Conservation (phyloP, 2,888 invertebrate species). For the Brenthis ino region DNA sequence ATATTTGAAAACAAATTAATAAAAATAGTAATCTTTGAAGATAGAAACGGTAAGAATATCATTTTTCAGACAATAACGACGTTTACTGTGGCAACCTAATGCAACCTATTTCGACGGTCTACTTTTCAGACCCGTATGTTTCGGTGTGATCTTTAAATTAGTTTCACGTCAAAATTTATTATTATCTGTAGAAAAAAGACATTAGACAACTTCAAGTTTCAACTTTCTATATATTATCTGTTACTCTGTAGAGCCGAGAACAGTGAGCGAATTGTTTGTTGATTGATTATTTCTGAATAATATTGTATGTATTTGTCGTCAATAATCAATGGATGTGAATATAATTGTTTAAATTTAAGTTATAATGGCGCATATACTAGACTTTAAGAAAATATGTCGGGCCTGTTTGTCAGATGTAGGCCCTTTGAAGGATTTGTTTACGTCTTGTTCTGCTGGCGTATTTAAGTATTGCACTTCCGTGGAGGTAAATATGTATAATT, state of each 20-base stretch:
- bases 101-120: no score
- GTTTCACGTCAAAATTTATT: no score
- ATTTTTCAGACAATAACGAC: no score
- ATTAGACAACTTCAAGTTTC: background rate
- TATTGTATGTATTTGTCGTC: slow-evolving; percentile 15
- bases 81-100: no score
- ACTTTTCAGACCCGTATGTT: no score
- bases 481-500: slow-evolving; percentile 54
- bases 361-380: slow-evolving; percentile 55
- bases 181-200: background rate
- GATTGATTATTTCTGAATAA: slow-evolving; percentile 4
- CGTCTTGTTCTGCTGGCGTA: slow-evolving; percentile 66
- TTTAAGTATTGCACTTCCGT: slow-evolving; percentile 76
- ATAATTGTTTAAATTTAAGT: slow-evolving; percentile 10
- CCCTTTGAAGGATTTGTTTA: slow-evolving; percentile 71
- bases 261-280: slow-evolving; percentile 8
- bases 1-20: no score
- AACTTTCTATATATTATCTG: background rate
- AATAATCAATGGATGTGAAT: slow-evolving; percentile 10
- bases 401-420: slow-evolving; percentile 68
- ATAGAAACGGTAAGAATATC: no score
- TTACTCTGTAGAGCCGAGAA: background rate
- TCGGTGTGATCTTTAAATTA: no score
- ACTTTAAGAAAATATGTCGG: slow-evolving; percentile 70
- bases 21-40: no score